These are phyloP conservation scores for Pseudachorutes palmiensis DNA, from an alignment of 1,140 invertebrate genomes.

Conservation along the genomic window DNA sequence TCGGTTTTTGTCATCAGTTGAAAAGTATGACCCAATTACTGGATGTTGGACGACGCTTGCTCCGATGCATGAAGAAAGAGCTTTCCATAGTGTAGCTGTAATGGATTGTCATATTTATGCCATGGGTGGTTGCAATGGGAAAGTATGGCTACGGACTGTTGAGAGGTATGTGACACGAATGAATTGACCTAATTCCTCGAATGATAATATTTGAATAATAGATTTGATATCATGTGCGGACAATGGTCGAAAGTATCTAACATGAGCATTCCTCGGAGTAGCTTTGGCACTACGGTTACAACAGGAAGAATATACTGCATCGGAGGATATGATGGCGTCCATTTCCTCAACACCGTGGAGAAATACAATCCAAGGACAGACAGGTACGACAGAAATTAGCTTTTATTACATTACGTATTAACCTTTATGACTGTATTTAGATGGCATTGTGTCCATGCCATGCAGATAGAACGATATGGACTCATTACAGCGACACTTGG, in stretches of 20 bases:
- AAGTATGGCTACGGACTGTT: conserved; percentile 40
- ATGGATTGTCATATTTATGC: conserved; percentile 40
- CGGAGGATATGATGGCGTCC: conserved; percentile 47
- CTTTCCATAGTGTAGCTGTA: conserved; percentile 39
- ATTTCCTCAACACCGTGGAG: conserved; percentile 47
- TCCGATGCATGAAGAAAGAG: conserved; percentile 40
- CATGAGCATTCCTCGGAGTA: conserved; percentile 41
- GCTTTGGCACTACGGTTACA: conserved; percentile 41
- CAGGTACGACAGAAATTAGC: conserved; percentile 36
- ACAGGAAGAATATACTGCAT: conserved; percentile 46
- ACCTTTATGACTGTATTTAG: conserved; percentile 17
- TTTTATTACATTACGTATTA: background rate
- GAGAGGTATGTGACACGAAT: conserved; percentile 38
- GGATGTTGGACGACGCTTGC: conserved; percentile 37
- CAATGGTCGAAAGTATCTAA: conserved; percentile 41
- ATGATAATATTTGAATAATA: conserved; percentile 9
- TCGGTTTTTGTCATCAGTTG: conserved; percentile 33
- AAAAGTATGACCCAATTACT: conserved; percentile 38
- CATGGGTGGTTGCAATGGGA: conserved; percentile 41
- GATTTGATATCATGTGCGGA: conserved; percentile 39
- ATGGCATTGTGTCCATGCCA: conserved; percentile 42
- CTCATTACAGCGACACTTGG: conserved; percentile 38
- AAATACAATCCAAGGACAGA: conserved; percentile 46
- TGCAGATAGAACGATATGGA: conserved; percentile 41
- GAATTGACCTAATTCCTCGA: background rate